Evolutionary conservation across 1,140 invertebrate genomes (phyloP).

Genomic region (Dinothrombium tinctorium): DNA sequence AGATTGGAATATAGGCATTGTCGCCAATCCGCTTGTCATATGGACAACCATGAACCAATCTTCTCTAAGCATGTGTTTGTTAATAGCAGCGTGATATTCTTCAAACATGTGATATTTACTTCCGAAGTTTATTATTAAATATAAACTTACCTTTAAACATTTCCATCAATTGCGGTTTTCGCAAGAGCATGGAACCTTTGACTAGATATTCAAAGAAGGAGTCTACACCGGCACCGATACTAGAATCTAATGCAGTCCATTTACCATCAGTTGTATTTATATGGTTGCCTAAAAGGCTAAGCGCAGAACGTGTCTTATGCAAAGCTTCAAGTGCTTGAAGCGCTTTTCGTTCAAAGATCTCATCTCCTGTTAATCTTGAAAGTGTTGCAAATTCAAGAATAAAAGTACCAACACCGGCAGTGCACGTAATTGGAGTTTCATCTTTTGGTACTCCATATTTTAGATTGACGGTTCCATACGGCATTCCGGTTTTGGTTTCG

Average conservation of each 20-base stretch:
- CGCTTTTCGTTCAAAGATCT: slow-evolving; percentile 76
- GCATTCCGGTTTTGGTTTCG: slow-evolving; percentile 56
- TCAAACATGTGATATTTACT: slow-evolving; percentile 1
- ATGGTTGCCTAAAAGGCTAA: slow-evolving; percentile 86
- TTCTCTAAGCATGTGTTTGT: slow-evolving; percentile 65
- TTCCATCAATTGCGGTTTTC: slow-evolving; percentile 58
- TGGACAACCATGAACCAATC: slow-evolving; percentile 32
- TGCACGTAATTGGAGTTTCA: slow-evolving; percentile 90
- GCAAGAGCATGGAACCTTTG: slow-evolving; percentile 53
- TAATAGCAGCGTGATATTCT: slow-evolving; percentile 49
- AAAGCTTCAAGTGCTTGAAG: slow-evolving; percentile 69
- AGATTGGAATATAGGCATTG: slow-evolving; percentile 88
- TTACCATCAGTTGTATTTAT: slow-evolving; percentile 79
- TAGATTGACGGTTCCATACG: slow-evolving; percentile 88
- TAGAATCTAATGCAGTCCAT: slow-evolving; percentile 91
- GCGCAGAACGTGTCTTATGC: slow-evolving; percentile 55
- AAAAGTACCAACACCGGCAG: slow-evolving; percentile 91
- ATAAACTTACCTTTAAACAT: slow-evolving; percentile 44
- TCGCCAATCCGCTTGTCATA: slow-evolving; percentile 61
- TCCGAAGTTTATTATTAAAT: no score
- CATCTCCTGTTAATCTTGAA: slow-evolving; percentile 78
- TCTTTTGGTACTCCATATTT: slow-evolving; percentile 70
- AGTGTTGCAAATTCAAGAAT: slow-evolving; percentile 89
- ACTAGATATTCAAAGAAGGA: slow-evolving; percentile 98
- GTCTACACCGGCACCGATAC: slow-evolving; percentile 75